Evolutionary conservation across 2,888 invertebrate species (phyloP).

Genomic region (Rotaria magnacalcarata): DNA sequence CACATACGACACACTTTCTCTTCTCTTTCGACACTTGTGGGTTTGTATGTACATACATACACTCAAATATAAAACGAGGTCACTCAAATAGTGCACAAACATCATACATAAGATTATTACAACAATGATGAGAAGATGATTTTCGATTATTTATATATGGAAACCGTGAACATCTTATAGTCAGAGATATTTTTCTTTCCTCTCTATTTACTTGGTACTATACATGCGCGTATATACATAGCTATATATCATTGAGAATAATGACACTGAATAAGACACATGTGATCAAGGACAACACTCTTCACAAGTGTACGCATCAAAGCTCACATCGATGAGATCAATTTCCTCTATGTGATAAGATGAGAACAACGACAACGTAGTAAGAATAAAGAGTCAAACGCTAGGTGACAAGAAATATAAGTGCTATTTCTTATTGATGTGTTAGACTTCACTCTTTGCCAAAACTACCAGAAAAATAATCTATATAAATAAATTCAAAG

Average conservation of each 20-base stretch:
- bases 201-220: background rate
- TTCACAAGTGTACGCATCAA: conserved; percentile 22
- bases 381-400: background rate
- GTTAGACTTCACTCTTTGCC: background rate
- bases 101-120: background rate
- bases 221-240: too few species aligned
- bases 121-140: conserved; percentile 3
- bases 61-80: background rate
- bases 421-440: background rate
- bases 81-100: background rate
- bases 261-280: conserved; percentile 9
- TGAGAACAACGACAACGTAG: background rate
- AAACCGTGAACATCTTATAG: background rate
- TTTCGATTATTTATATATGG: background rate
- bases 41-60: background rate
- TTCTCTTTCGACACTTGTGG: background rate
- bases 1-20: background rate
- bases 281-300: conserved; percentile 2
- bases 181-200: background rate
- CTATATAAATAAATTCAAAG: background rate
- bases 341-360: background rate
- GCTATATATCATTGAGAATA: conserved; percentile 12
- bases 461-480: too few species aligned
- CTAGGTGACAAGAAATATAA: background rate
- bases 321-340: background rate